Evolutionary conservation across 2,888 invertebrate species (phyloP).

Genomic region (Parnassius apollo): DNA sequence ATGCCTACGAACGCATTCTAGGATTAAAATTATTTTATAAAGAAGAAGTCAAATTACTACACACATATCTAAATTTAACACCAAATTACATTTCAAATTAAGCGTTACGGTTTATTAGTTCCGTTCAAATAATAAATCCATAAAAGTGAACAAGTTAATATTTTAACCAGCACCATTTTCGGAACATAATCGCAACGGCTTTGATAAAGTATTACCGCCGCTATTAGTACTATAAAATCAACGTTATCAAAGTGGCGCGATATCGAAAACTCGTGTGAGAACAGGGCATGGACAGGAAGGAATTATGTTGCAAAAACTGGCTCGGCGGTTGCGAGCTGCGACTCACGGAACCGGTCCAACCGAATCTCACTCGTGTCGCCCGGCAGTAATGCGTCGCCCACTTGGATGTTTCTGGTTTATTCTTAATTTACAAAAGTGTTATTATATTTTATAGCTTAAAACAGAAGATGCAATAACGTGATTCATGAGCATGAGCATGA

Average conservation of each 20-base stretch:
- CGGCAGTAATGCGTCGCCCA: slow-evolving; percentile 1
- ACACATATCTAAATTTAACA: too few relatives aligned
- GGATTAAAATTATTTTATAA: too few relatives aligned
- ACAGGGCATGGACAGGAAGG: slow-evolving; percentile 40
- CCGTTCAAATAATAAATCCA: slow-evolving; percentile 6
- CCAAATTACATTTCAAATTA: too few relatives aligned
- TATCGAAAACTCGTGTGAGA: slow-evolving; percentile 42
- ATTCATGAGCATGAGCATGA: too few relatives aligned
- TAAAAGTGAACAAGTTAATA: slow-evolving; percentile 11
- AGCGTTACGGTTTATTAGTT: not conserved
- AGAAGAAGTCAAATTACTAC: too few relatives aligned
- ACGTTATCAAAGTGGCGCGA: slow-evolving; percentile 26
- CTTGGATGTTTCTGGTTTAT: slow-evolving; percentile 8
- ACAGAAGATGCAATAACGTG: not conserved
- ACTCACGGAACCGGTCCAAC: slow-evolving; percentile 41
- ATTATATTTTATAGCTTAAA: too few relatives aligned
- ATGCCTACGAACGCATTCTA: too few relatives aligned
- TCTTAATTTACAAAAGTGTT: not conserved
- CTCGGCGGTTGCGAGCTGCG: slow-evolving; percentile 34
- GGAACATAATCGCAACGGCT: not conserved
- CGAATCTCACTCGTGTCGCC: slow-evolving; percentile 35
- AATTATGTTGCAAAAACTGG: slow-evolving; percentile 42
- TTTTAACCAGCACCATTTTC: slow-evolving; percentile 15
- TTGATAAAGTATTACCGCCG: slow-evolving; percentile 15
- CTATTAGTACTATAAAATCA: slow-evolving; percentile 25